These are phyloP conservation scores for Peromyscus leucopus DNA, from an alignment of 2,113 vertebrate species.

Conservation along the genomic window DNA sequence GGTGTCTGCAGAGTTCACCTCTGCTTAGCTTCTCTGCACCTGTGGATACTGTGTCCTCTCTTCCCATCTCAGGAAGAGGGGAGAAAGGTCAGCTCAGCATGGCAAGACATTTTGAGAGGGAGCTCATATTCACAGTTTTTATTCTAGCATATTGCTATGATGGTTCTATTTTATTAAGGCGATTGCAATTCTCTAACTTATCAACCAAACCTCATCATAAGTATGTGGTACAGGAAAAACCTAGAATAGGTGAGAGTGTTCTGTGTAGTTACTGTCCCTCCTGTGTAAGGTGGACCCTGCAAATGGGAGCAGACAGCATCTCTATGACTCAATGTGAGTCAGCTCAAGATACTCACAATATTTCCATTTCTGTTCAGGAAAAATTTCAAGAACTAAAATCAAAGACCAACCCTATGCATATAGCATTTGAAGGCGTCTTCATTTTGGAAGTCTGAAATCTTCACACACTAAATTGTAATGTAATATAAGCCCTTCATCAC, in stretches of 20 bases:
- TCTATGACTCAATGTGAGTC: background rate
- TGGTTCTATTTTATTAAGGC: too few species aligned
- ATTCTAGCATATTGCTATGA: too few species aligned
- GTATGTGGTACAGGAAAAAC: background rate
- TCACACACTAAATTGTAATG: background rate
- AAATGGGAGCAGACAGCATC: background rate
- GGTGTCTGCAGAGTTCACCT: too few species aligned
- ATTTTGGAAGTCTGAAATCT: background rate
- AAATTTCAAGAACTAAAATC: constrained; percentile 30
- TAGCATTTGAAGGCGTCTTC: background rate
- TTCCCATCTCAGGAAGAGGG: too few species aligned
- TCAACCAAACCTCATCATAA: background rate
- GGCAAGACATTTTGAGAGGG: background rate
- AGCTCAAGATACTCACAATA: background rate
- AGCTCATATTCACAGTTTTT: background rate
- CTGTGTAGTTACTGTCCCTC: background rate
- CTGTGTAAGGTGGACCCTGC: too few species aligned
- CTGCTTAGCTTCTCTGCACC: too few species aligned
- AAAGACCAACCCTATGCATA: background rate
- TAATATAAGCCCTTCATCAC: background rate
- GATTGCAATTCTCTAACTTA: background rate
- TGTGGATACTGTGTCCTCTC: too few species aligned
- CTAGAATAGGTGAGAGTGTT: background rate
- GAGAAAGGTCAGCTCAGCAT: background rate
- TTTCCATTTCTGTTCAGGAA: constrained; percentile 3